Base-by-base conservation (phyloP, 2,113 vertebrate genomes). In the Hippocampus abdominalis region DNA sequence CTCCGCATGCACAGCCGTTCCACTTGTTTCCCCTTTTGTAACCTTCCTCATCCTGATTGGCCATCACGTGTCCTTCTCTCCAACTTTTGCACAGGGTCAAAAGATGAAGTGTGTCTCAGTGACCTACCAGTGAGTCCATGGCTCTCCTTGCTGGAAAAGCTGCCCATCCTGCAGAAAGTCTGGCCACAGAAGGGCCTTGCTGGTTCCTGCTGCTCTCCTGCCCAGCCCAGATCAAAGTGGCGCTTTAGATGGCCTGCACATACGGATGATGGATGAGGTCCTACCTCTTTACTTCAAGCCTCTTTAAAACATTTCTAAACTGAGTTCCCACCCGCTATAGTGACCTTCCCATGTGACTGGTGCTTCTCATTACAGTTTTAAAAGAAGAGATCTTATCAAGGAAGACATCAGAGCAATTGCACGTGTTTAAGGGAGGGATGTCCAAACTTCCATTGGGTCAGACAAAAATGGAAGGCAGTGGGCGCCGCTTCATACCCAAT, bases 121-220 rank as follows among this genome's bases (percentile, higher is more conserved):
- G 57, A 75, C 72, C 67, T 87, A 93, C 92, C 92, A 86, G 88
- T 56, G 64, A 87, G 59, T 81, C 75, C 88, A 62, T 91, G 89
- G 69, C 80, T 65, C 48, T 93, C 92, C 79, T 92, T 93, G 75
- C 78, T 89, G 76, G 90, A 86, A 39, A 89, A 87, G 89, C 91
- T 93, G 23, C 92, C 92, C 92, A 93, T 93, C 9, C 64, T 90
- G 84, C 76, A 68, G 74, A 62, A 49, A 51, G 73, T 20, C 61
- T 69, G 74, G 63, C 78, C 70, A 56, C 70, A 46, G 69, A 75
- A 69, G 77, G 49, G 76, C 75, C 78, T 81, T 81, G 79, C 80
- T 77, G 84, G 83, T 81, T 66, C 70, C 68, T 65, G 56, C 44
- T 79, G 67, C 73, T 62, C 66, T 59, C 54, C 76, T 66, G 57